phyloP scores from a whole-genome alignment of 1,140 invertebrate genomes.

The Drosophila quadrilineata region DNA sequence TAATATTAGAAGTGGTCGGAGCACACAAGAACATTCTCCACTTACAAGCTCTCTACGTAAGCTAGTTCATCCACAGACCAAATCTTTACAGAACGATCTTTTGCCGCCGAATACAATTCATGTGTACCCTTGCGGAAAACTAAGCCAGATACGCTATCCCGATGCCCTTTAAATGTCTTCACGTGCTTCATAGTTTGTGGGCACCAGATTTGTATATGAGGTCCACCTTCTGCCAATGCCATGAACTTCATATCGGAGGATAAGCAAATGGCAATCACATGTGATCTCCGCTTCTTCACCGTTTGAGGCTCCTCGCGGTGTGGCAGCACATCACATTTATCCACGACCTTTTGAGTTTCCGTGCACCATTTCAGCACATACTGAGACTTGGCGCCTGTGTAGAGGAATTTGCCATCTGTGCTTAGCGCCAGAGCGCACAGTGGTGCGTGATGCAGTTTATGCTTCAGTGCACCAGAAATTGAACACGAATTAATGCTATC shows the following conservation, averaged over 20 bases:
- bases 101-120: slow-evolving; percentile 91
- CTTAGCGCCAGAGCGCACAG: slow-evolving; percentile 92
- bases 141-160: slow-evolving; percentile 88
- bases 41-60: slow-evolving; percentile 95
- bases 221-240: slow-evolving; percentile 89
- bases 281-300: slow-evolving; percentile 79
- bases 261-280: slow-evolving; percentile 88
- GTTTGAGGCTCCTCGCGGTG: slow-evolving; percentile 83
- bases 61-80: slow-evolving; percentile 98
- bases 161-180: slow-evolving; percentile 91
- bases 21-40: not conserved
- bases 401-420: slow-evolving; percentile 88
- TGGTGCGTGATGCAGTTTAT: slow-evolving; percentile 89
- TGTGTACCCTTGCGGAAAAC: slow-evolving; percentile 94
- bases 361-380: slow-evolving; percentile 92
- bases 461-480: slow-evolving; percentile 83
- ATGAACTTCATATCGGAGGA: slow-evolving; percentile 93
- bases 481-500: slow-evolving; percentile 84
- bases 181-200: slow-evolving; percentile 88
- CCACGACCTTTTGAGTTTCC: slow-evolving; percentile 73
- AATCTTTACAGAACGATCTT: slow-evolving; percentile 93
- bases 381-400: slow-evolving; percentile 94
- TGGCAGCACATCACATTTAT: slow-evolving; percentile 74
- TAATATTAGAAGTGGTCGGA: not conserved
- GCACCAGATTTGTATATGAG: slow-evolving; percentile 92